Conservation (phyloP, 1,140 invertebrate species). For the Aphidius ervi region DNA sequence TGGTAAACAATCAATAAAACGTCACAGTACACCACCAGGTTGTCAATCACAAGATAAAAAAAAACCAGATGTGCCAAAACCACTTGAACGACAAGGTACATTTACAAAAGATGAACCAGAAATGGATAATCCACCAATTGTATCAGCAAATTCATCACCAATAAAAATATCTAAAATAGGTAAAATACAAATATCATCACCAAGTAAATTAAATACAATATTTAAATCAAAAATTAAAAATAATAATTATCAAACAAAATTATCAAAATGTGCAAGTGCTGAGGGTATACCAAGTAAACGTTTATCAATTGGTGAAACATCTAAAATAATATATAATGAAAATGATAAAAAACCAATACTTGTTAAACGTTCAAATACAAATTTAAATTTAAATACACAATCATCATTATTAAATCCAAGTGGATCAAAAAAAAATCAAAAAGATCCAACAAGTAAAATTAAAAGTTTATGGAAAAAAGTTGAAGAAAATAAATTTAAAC, state of each 20-base stretch:
- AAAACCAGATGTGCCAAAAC: constrained; percentile 37
- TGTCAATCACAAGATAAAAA: constrained; percentile 25
- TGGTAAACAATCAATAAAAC: constrained; percentile 34
- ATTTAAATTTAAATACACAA: constrained; percentile 27
- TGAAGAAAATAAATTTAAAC: constrained; percentile 67
- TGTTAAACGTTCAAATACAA: neutral
- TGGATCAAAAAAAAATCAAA: constrained; percentile 53
- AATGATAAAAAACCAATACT: too few species aligned
- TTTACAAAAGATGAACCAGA: constrained; percentile 77
- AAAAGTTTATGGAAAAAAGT: constrained; percentile 84
- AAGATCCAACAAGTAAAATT: constrained; percentile 81
- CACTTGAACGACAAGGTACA: constrained; percentile 75
- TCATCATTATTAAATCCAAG: constrained; percentile 50
- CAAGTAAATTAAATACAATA: constrained; percentile 26
- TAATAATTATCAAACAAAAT: constrained; percentile 30
- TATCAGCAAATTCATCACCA: constrained; percentile 32
- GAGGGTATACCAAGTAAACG: constrained; percentile 36
- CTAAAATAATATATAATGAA: neutral
- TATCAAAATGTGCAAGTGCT: constrained; percentile 38
- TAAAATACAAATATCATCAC: constrained; percentile 32
- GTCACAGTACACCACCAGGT: constrained; percentile 37
- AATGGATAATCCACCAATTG: constrained; percentile 46
- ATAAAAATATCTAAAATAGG: constrained; percentile 39
- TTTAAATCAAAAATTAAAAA: constrained; percentile 32
- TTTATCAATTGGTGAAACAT: constrained; percentile 2